Conservation (phyloP, 2,797 vertebrate species). For the Leptatherina wallacei region DNA sequence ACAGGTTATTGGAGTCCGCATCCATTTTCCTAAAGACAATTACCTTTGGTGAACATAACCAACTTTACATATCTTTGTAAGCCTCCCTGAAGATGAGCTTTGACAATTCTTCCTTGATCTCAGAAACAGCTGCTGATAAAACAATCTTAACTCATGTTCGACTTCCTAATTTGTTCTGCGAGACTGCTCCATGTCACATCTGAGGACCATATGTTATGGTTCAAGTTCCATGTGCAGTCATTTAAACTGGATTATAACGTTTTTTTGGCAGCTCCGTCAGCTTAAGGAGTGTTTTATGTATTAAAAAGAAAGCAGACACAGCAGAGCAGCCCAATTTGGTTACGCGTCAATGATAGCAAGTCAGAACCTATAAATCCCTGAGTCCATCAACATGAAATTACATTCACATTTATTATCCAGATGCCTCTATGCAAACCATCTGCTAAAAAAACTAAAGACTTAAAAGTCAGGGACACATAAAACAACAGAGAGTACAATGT, state of each 20-base stretch:
- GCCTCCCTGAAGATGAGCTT: background rate
- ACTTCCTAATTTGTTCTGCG: background rate
- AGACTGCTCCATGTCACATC: background rate
- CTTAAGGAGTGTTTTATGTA: background rate
- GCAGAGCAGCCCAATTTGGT: background rate
- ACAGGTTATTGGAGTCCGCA: background rate
- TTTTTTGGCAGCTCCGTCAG: background rate
- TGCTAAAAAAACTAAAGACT: background rate
- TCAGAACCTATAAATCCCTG: background rate
- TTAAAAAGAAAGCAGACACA: background rate
- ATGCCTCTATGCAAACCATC: background rate
- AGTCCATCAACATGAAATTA: background rate
- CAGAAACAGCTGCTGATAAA: background rate
- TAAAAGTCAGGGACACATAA: background rate
- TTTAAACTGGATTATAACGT: background rate
- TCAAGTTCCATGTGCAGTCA: background rate
- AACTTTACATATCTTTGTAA: background rate
- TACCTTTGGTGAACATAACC: background rate
- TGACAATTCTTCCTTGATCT: background rate
- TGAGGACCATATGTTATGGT: background rate
- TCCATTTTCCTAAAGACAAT: background rate
- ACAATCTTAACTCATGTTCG: background rate
- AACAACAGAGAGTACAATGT: background rate
- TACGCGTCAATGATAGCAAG: background rate
- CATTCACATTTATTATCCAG: background rate